Conservation (phyloP, 2,888 invertebrate genomes). For the Bembecia ichneumoniformis region DNA sequence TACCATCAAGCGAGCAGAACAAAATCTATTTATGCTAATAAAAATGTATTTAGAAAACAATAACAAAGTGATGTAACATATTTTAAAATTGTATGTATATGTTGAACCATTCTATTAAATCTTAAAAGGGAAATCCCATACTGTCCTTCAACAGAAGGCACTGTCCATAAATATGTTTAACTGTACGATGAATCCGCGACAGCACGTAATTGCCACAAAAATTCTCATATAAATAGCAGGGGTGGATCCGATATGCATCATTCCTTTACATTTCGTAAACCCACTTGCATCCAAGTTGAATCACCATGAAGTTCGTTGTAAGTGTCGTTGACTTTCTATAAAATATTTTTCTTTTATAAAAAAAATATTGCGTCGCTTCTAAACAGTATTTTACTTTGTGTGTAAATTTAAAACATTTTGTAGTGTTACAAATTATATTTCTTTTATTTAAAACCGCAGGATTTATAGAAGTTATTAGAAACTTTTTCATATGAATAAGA, state of each 20-base stretch:
- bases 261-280: conserved; percentile 39
- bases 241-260: conserved; percentile 60
- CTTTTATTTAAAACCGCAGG: no score
- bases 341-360: neutral
- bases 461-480: no score
- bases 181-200: conserved; percentile 28
- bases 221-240: conserved; percentile 63
- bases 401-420: no score
- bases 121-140: conserved; percentile 33
- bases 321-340: conserved; percentile 22
- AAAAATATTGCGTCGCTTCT: neutral
- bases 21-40: no score
- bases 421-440: no score
- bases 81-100: conserved; percentile 7
- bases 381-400: no score
- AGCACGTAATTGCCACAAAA: conserved; percentile 55
- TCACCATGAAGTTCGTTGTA: conserved; percentile 60
- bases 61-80: conserved; percentile 3
- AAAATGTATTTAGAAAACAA: no score
- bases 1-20: no score
- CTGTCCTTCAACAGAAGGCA: conserved; percentile 40
- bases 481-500: no score
- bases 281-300: conserved; percentile 24
- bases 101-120: conserved; percentile 6
- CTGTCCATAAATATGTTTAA: conserved; percentile 46